Evolutionary conservation across 2,888 invertebrate genomes (phyloP).

Genomic region (Ophion slaviceki): DNA sequence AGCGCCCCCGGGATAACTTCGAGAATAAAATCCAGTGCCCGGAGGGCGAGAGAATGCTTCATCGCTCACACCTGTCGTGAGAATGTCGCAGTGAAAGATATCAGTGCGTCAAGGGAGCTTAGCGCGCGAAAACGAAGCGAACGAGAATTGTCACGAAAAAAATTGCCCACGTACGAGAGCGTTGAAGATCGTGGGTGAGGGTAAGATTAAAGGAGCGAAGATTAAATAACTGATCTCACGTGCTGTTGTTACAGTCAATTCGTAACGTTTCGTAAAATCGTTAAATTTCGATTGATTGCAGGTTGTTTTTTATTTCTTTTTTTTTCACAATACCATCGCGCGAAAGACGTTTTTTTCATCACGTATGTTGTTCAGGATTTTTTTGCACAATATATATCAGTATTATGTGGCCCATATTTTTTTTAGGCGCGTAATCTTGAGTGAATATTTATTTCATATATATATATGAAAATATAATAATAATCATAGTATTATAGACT

Average conservation of each 20-base stretch:
- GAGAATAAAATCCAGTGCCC: not conserved
- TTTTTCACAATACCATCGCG: not conserved
- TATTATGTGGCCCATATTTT: no score
- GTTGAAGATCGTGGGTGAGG: not conserved
- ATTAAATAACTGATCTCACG: not conserved
- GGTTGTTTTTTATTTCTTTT: not conserved
- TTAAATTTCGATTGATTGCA: not conserved
- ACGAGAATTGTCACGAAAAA: not conserved
- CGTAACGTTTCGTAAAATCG: not conserved
- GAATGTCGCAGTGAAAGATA: slow-evolving; percentile 1
- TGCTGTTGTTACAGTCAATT: not conserved
- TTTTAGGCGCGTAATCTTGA: no score
- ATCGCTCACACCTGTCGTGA: slow-evolving; percentile 10
- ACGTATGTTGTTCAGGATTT: no score
- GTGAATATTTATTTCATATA: no score
- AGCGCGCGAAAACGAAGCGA: slow-evolving; percentile 11
- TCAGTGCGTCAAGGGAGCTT: slow-evolving; percentile 25
- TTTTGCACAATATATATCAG: no score
- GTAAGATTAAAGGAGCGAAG: not conserved
- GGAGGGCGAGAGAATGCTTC: slow-evolving; percentile 9
- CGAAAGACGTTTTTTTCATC: no score
- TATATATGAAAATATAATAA: no score
- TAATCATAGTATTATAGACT: no score
- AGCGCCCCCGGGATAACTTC: not conserved
- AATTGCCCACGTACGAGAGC: not conserved